A percentile compares a stretch with the other conserved stretches of the same genome.
Conservation (phyloP, 2,888 invertebrate species). For the Pterostichus niger region DNA sequence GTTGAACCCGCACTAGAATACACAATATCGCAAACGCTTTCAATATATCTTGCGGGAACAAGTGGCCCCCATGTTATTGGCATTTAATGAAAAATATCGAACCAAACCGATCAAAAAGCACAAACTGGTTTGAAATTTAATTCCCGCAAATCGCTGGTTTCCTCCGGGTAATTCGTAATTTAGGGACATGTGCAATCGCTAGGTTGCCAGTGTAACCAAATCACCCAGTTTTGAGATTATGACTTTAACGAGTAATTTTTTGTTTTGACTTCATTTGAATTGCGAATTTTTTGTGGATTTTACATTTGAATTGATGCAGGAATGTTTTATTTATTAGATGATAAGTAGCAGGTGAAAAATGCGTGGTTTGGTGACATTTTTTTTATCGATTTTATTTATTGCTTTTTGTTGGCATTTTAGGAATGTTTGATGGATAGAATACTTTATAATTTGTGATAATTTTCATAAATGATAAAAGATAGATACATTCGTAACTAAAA, state of each 20-base stretch:
- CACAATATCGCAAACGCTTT: slow-evolving; percentile 54
- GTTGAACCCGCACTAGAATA: slow-evolving; percentile 22
- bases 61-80: slow-evolving; percentile 57
- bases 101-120: slow-evolving; percentile 53
- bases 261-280: slow-evolving; percentile 39
- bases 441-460: slow-evolving; percentile 9
- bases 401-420: slow-evolving; percentile 21
- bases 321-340: slow-evolving; percentile 54
- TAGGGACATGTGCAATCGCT: slow-evolving; percentile 30
- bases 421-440: slow-evolving; percentile 35
- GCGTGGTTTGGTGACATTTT: slow-evolving; percentile 32
- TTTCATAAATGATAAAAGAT: slow-evolving; percentile 15
- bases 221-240: slow-evolving; percentile 43
- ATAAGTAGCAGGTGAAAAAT: slow-evolving; percentile 42
- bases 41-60: slow-evolving; percentile 65
- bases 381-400: slow-evolving; percentile 51
- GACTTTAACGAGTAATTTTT: slow-evolving; percentile 33
- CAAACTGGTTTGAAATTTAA: slow-evolving; percentile 66
- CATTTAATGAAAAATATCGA: slow-evolving; percentile 65
- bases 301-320: slow-evolving; percentile 30
- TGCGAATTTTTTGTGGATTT: slow-evolving; percentile 45
- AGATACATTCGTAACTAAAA: neutral
- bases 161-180: slow-evolving; percentile 57
- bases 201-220: slow-evolving; percentile 22
- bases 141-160: slow-evolving; percentile 61